Conservation (phyloP, 2,888 invertebrate genomes). For the Caenorhabditis sulstoni region DNA sequence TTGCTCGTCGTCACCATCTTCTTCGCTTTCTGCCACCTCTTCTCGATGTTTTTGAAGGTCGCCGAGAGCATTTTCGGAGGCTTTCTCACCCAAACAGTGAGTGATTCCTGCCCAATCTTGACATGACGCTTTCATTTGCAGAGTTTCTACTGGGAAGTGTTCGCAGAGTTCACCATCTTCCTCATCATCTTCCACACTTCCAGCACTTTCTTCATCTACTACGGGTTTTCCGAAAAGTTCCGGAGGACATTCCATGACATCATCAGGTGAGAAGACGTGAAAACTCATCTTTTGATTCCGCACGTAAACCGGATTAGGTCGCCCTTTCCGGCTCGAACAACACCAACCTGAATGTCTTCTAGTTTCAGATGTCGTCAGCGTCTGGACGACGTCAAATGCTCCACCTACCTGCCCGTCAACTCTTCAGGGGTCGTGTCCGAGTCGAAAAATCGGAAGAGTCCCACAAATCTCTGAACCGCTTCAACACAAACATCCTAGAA, state of each 20-base stretch:
- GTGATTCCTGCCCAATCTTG: neutral
- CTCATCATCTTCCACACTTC: slow-evolving; percentile 60
- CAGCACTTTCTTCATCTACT: slow-evolving; percentile 59
- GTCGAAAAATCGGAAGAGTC: slow-evolving; percentile 33
- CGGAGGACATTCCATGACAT: slow-evolving; percentile 55
- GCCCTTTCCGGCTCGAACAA: neutral
- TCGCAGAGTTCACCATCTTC: slow-evolving; percentile 55
- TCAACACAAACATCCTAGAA: neutral
- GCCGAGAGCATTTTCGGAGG: slow-evolving; percentile 54
- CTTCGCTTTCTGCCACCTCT: slow-evolving; percentile 56
- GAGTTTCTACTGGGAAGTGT: slow-evolving; percentile 58
- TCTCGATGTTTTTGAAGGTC: slow-evolving; percentile 58
- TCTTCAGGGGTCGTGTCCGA: slow-evolving; percentile 46
- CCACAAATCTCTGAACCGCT: slow-evolving; percentile 17
- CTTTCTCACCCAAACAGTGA: slow-evolving; percentile 51
- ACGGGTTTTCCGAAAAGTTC: slow-evolving; percentile 59
- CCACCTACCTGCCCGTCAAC: slow-evolving; percentile 41
- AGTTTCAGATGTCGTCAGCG: slow-evolving; percentile 50
- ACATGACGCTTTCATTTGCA: slow-evolving; percentile 8
- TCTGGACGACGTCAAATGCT: slow-evolving; percentile 48
- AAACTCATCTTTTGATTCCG: slow-evolving; percentile 4
- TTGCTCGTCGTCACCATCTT: slow-evolving; percentile 59
- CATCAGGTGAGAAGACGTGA: slow-evolving; percentile 30
- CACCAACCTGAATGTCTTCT: neutral
- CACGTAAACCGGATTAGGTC: slow-evolving; percentile 4